These are phyloP conservation scores for Tetrax tetrax DNA, from an alignment of 2,113 vertebrate genomes.

Conservation along the genomic window DNA sequence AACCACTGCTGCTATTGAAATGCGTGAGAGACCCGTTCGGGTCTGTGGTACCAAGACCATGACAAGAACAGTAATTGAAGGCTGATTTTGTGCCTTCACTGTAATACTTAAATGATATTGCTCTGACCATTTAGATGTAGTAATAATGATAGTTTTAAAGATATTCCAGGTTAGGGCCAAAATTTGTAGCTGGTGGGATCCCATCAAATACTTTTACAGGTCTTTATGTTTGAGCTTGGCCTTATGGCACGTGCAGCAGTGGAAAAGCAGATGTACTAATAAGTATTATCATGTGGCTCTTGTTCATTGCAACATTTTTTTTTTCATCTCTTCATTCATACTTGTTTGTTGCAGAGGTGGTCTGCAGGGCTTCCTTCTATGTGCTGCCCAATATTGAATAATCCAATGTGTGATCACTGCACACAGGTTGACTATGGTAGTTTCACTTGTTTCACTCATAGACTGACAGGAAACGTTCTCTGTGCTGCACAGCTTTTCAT, in stretches of 20 bases:
- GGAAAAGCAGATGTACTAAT: neutral
- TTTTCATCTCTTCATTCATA: neutral
- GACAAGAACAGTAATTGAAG: neutral
- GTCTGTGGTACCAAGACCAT: rapidly evolving
- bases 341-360: neutral
- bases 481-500: neutral
- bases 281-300: neutral
- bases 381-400: neutral
- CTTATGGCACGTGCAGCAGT: rapidly evolving
- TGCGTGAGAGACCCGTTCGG: rapidly evolving
- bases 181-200: neutral
- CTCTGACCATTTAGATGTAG: neutral
- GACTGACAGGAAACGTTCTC: neutral
- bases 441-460: neutral
- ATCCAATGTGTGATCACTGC: rapidly evolving
- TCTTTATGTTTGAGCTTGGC: neutral
- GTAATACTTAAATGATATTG: neutral
- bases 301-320: neutral
- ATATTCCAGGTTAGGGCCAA: no score
- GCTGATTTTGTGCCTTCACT: neutral
- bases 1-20: neutral
- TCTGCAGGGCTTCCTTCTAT: neutral
- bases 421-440: rapidly evolving
- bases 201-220: neutral
- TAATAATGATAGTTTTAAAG: neutral